Percentiles rank a stretch among this genome's conserved stretches.
Conservation (phyloP, 2,113 vertebrate genomes). For the Anarrhichthys ocellatus region DNA sequence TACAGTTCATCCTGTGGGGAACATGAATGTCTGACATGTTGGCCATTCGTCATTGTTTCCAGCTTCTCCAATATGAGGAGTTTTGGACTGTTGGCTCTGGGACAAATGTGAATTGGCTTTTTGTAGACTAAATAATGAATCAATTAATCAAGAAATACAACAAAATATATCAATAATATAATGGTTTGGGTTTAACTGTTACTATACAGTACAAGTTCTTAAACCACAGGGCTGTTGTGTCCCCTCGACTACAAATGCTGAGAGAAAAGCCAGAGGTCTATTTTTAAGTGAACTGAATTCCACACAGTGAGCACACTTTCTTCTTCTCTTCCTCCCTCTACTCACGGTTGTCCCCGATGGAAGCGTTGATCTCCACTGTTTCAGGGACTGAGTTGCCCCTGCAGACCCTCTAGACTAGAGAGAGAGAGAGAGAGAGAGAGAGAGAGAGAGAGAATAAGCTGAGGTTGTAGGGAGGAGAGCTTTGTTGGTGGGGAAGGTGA, state of each 20-base stretch:
- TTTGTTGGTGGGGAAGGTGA: neutral
- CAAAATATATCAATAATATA: too few species aligned
- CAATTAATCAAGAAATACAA: neutral
- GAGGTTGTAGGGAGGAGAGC: neutral
- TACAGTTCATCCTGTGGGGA: neutral
- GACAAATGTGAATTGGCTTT: neutral
- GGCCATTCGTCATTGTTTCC: neutral
- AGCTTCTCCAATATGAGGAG: neutral
- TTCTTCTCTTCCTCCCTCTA: slow-evolving; percentile 40
- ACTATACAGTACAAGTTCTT: neutral
- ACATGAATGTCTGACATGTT: neutral
- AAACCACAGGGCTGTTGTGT: neutral
- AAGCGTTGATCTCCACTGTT: slow-evolving; percentile 65
- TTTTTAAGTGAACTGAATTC: slow-evolving; percentile 79
- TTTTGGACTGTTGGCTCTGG: neutral
- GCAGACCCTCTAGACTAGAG: slow-evolving; percentile 60
- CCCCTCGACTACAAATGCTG: slow-evolving; percentile 10
- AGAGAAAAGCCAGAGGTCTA: slow-evolving; percentile 54
- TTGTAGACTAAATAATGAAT: neutral
- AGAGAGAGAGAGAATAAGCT: slow-evolving; percentile 10
- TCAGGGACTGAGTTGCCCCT: slow-evolving; percentile 56
- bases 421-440: neutral
- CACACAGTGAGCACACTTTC: slow-evolving; percentile 35
- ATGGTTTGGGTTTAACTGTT: neutral
- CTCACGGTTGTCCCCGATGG: slow-evolving; percentile 54